These are phyloP conservation scores for Acipenser transmontanus DNA, from an alignment of 2,797 vertebrate genomes.

Conservation along the genomic window DNA sequence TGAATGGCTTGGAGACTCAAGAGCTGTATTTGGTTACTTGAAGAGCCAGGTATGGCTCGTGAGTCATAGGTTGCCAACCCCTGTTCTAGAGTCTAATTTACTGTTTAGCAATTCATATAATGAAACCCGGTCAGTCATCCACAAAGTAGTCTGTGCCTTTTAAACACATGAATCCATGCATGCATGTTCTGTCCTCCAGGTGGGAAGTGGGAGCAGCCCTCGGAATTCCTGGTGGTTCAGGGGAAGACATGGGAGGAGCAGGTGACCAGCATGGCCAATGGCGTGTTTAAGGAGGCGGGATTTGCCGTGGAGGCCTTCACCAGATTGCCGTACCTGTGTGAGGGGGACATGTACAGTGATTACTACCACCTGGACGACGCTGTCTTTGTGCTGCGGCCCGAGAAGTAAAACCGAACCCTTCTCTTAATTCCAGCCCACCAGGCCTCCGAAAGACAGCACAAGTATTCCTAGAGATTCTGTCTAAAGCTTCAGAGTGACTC, in stretches of 20 bases:
- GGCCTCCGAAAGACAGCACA: too few species aligned
- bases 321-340: constrained; percentile 89
- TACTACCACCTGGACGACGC: constrained; percentile 93
- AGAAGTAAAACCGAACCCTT: constrained; percentile 27
- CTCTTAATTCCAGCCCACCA: neutral
- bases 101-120: too few species aligned
- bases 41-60: too few species aligned
- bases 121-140: too few species aligned
- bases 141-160: too few species aligned
- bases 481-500: too few species aligned
- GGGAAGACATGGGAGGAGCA: constrained; percentile 94
- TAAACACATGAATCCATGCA: too few species aligned
- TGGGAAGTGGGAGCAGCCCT: constrained; percentile 89
- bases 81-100: too few species aligned
- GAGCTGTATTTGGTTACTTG: too few species aligned
- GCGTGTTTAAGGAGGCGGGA: constrained; percentile 74
- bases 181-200: constrained; percentile 49
- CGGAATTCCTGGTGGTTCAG: constrained; percentile 72
- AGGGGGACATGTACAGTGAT: constrained; percentile 94
- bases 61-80: too few species aligned
- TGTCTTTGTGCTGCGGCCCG: constrained; percentile 84
- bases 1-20: too few species aligned
- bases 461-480: too few species aligned
- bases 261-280: constrained; percentile 74
- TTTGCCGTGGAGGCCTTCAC: constrained; percentile 88